Evolutionary conservation across 2,888 invertebrate species (phyloP).

Genomic region (Drosophila koepferae): DNA sequence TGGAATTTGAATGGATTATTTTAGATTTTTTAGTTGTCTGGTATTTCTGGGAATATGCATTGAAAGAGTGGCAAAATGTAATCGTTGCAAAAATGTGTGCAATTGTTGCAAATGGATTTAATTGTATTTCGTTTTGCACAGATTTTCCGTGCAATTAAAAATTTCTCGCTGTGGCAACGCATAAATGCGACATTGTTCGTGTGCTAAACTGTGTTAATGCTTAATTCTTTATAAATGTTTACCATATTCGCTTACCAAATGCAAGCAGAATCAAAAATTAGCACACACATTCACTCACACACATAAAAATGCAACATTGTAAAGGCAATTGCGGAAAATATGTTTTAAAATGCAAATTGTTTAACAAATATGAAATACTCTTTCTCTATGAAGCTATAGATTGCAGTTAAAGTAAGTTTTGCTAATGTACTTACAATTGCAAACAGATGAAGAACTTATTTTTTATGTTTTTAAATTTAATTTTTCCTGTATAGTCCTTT

Average conservation of each 20-base stretch:
- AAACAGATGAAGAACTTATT: too few species aligned
- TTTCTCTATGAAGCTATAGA: neutral
- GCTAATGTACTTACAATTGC: too few species aligned
- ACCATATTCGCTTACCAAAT: conserved; percentile 47
- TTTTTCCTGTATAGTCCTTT: too few species aligned
- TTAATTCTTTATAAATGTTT: conserved; percentile 67
- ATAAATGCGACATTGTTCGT: conserved; percentile 55
- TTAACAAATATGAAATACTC: conserved; percentile 23
- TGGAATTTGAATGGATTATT: neutral
- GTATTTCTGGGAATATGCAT: conserved; percentile 3
- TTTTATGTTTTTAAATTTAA: too few species aligned
- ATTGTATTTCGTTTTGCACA: conserved; percentile 37
- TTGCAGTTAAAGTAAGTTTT: too few species aligned
- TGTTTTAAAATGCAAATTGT: neutral
- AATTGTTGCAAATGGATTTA: neutral
- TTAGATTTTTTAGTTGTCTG: neutral
- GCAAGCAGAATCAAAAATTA: conserved; percentile 47
- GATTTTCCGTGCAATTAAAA: conserved; percentile 71
- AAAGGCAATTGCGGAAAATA: conserved; percentile 35
- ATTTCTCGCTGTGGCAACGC: conserved; percentile 22
- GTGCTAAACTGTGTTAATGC: conserved; percentile 66
- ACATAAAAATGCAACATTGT: conserved; percentile 46
- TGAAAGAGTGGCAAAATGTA: conserved; percentile 6
- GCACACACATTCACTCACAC: conserved; percentile 27
- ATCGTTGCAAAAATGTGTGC: neutral